These are phyloP conservation scores for Parazoanthus darwini DNA, from an alignment of 92 coral and sea anemone genomes.

Conservation along the genomic window DNA sequence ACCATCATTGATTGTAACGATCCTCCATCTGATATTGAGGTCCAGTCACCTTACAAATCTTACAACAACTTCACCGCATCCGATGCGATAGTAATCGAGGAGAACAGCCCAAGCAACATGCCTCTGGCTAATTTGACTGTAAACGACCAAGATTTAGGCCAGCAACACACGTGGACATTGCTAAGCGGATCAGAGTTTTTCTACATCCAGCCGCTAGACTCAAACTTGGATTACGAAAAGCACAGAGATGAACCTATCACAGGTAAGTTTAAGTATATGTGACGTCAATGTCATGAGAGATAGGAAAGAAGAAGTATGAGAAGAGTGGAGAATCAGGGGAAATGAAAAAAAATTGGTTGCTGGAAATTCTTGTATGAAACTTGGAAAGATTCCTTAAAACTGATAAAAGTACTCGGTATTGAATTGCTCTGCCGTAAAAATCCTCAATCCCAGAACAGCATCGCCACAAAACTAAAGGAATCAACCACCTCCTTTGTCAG, in stretches of 20 bases:
- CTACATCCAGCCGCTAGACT: constrained; percentile 23
- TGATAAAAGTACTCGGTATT: no score
- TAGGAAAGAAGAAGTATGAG: no score
- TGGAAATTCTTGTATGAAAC: no score
- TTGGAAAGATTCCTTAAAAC: no score
- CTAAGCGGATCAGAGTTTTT: constrained; percentile 62
- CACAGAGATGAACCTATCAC: constrained; percentile 41
- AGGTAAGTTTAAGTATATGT: constrained; percentile 46
- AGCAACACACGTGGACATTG: constrained; percentile 71
- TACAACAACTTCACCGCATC: background rate
- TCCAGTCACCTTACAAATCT: constrained; percentile 50
- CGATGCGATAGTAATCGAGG: constrained; percentile 52
- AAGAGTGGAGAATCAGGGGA: no score
- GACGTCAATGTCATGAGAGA: no score
- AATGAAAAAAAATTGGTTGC: no score
- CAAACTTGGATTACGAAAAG: constrained; percentile 72
- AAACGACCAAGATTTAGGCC: constrained; percentile 74
- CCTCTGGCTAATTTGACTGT: constrained; percentile 80
- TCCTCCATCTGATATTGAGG: constrained; percentile 54
- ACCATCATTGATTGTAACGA: constrained; percentile 76
- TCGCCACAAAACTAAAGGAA: no score
- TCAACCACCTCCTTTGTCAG: no score
- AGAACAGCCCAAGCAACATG: constrained; percentile 83
- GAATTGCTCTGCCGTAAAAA: no score
- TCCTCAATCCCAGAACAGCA: no score